A percentile compares a stretch with the other conserved stretches of the same genome.
Evolutionary conservation across 2,888 invertebrate species (phyloP).

Genomic region (Dynastes hyllus): DNA sequence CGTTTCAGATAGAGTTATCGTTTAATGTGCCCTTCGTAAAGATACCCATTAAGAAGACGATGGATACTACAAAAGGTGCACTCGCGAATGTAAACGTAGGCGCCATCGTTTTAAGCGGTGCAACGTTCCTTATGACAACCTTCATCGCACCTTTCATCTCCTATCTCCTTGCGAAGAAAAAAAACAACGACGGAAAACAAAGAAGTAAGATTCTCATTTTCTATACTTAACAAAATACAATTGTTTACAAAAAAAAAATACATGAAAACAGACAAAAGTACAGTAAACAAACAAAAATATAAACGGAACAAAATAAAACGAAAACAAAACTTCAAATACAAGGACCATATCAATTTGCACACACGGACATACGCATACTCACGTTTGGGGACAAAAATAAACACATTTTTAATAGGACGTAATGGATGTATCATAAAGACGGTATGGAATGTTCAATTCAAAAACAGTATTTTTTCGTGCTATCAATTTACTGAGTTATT

Average conservation of each 20-base stretch:
- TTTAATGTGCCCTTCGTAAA: conserved; percentile 79
- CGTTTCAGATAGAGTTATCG: conserved; percentile 77
- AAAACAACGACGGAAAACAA: conserved; percentile 30
- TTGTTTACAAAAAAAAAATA: conserved; percentile 6
- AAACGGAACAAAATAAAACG: background rate
- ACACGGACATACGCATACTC: conserved; percentile 10
- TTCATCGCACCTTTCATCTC: conserved; percentile 74
- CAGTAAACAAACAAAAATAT: background rate
- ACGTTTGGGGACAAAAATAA: background rate
- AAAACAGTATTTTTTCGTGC: background rate
- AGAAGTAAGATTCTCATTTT: conserved; percentile 54
- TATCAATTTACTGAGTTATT: background rate
- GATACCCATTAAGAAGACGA: conserved; percentile 77
- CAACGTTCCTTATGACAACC: conserved; percentile 74
- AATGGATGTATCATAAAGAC: background rate
- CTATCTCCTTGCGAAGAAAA: conserved; percentile 52
- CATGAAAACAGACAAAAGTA: background rate
- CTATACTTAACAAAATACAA: conserved; percentile 2
- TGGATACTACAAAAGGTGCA: conserved; percentile 71
- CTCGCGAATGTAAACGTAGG: conserved; percentile 78
- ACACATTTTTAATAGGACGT: background rate
- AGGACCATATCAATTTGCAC: background rate
- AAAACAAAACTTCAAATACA: background rate
- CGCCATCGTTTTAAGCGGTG: conserved; percentile 75
- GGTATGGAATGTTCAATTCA: conserved; percentile 5